Evolutionary conservation across 2,113 vertebrate species (phyloP).

Genomic region (Tachysurus vachellii): DNA sequence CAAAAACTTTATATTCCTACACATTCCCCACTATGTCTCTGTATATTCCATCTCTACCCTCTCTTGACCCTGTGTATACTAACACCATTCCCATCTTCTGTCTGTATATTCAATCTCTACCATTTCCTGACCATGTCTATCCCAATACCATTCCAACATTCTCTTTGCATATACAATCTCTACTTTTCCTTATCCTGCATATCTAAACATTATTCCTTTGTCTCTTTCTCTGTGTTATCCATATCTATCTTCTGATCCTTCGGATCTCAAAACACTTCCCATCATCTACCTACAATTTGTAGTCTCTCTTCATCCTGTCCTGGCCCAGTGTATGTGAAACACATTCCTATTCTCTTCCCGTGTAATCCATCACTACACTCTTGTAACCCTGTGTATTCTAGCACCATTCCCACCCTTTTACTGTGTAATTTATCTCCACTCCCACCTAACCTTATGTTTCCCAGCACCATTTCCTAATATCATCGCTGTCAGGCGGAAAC

Average conservation of each 20-base stretch:
- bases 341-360: background rate
- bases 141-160: background rate
- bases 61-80: background rate
- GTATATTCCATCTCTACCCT: background rate
- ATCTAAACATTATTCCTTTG: background rate
- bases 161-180: too few relatives aligned
- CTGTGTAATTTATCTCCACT: background rate
- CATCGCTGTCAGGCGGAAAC: too few relatives aligned
- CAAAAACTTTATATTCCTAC: too few relatives aligned
- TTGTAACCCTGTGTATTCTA: background rate
- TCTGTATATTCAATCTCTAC: background rate
- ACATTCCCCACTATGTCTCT: background rate
- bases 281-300: too few relatives aligned
- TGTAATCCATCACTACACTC: background rate
- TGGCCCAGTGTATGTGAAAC: background rate
- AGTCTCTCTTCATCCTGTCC: too few relatives aligned
- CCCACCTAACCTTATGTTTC: background rate
- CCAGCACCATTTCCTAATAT: background rate
- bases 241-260: background rate
- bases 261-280: too few relatives aligned
- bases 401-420: background rate
- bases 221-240: background rate
- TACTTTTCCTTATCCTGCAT: background rate
- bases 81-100: background rate
- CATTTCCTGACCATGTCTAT: too few relatives aligned